phyloP scores from a whole-genome alignment of 2,113 vertebrate species.

The Sisor rabdophorus region DNA sequence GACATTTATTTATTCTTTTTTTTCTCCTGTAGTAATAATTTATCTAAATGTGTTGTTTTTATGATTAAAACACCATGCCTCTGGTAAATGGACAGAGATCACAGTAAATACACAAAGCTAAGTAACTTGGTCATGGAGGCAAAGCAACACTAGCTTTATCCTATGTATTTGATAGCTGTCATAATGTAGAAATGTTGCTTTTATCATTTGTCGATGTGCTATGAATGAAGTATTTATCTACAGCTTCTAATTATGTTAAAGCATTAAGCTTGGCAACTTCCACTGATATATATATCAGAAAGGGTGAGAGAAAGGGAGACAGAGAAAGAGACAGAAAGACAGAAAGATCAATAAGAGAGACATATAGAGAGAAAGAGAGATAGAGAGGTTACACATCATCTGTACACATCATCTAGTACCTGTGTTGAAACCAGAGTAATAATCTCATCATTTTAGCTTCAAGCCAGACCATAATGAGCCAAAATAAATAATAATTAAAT shows the following conservation, averaged over 20 bases:
- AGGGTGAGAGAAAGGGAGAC: no score
- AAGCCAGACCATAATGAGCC: no score
- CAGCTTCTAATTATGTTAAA: neutral
- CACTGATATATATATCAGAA: neutral
- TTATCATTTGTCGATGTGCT: conserved; percentile 23
- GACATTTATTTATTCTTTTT: conserved; percentile 42
- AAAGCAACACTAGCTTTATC: conserved; percentile 10
- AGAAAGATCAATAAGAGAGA: no score
- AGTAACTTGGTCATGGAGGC: conserved; percentile 31
- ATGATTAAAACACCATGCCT: conserved; percentile 44
- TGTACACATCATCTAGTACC: no score
- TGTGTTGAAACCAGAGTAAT: no score
- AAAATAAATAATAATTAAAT: no score
- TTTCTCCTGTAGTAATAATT: conserved; percentile 48
- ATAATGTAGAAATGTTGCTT: neutral
- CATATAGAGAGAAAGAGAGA: no score
- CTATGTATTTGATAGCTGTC: conserved; percentile 28
- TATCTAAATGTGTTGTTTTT: conserved; percentile 47
- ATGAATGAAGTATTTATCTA: conserved; percentile 1
- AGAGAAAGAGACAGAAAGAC: no score
- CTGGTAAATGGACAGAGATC: conserved; percentile 43
- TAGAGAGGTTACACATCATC: no score
- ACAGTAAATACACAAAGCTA: conserved; percentile 44
- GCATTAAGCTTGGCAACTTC: neutral
- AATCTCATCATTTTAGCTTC: no score